phyloP scores from a whole-genome alignment of 2,113 vertebrate species.

The Syrrhaptes paradoxus region DNA sequence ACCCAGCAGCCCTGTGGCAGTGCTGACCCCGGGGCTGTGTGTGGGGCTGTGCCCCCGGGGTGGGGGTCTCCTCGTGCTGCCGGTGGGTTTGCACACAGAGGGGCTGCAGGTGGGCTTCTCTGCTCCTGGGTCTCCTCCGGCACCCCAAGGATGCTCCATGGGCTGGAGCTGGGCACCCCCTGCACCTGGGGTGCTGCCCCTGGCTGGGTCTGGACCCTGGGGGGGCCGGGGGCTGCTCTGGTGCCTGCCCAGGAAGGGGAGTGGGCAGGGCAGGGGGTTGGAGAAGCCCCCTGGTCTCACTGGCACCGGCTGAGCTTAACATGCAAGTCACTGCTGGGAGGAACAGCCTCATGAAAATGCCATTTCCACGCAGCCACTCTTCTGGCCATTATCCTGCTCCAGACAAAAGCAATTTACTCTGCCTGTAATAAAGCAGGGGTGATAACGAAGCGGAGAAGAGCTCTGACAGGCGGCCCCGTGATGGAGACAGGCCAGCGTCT shows the following conservation, averaged over 20 bases:
- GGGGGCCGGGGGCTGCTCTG: neutral
- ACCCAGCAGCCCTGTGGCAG: neutral
- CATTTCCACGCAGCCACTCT: slow-evolving; percentile 38
- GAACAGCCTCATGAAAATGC: slow-evolving; percentile 53
- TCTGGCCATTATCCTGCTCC: slow-evolving; percentile 43
- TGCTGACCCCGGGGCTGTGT: accelerated
- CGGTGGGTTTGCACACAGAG: neutral
- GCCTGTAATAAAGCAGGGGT: slow-evolving; percentile 33
- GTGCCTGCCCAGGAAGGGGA: neutral
- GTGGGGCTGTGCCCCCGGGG: neutral
- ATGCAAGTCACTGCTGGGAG: slow-evolving; percentile 49
- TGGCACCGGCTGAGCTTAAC: neutral
- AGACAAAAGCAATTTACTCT: slow-evolving; percentile 72
- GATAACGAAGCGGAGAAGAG: slow-evolving; percentile 29
- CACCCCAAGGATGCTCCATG: accelerated
- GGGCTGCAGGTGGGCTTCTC: accelerated
- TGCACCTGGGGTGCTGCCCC: neutral
- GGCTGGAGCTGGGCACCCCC: neutral
- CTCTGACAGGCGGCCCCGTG: neutral
- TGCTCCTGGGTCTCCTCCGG: neutral
- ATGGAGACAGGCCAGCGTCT: neutral
- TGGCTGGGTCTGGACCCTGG: accelerated
- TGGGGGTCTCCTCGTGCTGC: accelerated
- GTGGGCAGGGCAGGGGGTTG: accelerated
- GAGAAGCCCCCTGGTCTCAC: neutral